Evolutionary conservation across 1,140 invertebrate genomes (phyloP), one percentile per base, ranked within the genome.

Genomic region (Aporrectodea caliginosa): DNA sequence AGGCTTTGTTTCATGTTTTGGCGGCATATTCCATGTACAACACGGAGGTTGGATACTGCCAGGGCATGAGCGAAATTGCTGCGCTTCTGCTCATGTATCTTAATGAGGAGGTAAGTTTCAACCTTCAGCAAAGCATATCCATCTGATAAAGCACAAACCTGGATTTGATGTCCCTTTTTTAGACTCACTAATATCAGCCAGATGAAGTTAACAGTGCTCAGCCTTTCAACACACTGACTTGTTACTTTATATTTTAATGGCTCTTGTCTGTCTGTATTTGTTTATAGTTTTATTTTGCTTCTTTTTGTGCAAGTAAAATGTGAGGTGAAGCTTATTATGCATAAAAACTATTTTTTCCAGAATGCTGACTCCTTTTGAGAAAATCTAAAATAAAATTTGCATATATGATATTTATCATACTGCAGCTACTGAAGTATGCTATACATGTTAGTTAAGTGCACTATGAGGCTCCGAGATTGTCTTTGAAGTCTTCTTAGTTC

Each of bases 11-110:
- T 85, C 96, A 98, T 89, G 94, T 99, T 71, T 89, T 99, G 77
- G 94, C 90, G 32, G 98, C 98, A 1, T 99, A 99, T 88, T 97
- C 96, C 84, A 95, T 99, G 91, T 99, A 98, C 87, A 99, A 99
- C 90, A 93, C 94, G 73, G 91, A 92, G 86, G 89, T 92, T 75
- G 92, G 92, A 1, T 93, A 93, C 85, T 92, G 92, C 84, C 92
- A 99, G 90, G 98, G 97, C n/a, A 89, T 89, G 88, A 88, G 85
- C 83, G 86, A 88, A 80, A 87, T 89, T 31, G 96, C 94, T 43
- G 96, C 97, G n/a, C 94, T 94, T 69, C 89, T 99, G n/a, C 90
- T 99, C 76, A 91, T 99, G 16, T 92, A 99, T 69, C 91, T 99
- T 87, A 96, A 98, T 90, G 98, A 99, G 91, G 98, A 99, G 90